Conservation (phyloP, 2,797 vertebrate genomes). For the Brotula barbata region DNA sequence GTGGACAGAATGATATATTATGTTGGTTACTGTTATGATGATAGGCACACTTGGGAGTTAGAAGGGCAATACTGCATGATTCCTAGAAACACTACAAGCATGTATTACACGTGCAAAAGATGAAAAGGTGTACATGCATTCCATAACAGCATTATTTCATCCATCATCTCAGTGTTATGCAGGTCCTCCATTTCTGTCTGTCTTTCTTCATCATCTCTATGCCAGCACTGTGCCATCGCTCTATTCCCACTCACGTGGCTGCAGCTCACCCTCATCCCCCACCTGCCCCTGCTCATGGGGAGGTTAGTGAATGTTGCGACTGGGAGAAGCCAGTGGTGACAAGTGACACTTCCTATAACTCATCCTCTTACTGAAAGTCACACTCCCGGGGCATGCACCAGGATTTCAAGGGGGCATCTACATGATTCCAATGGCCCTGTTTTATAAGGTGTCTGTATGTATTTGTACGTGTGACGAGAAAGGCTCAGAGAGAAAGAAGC, state of each 20-base stretch:
- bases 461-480: slow-evolving; percentile 11
- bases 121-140: neutral
- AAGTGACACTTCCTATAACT: slow-evolving; percentile 76
- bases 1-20: neutral
- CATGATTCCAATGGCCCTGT: slow-evolving; percentile 38
- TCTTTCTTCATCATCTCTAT: neutral
- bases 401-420: slow-evolving; percentile 18
- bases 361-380: slow-evolving; percentile 46
- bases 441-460: slow-evolving; percentile 43
- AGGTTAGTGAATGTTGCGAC: slow-evolving; percentile 47
- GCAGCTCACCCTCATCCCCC: neutral
- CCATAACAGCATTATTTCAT: neutral
- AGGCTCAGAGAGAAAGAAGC: slow-evolving; percentile 25
- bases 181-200: neutral
- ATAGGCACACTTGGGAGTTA: neutral
- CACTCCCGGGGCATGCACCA: neutral
- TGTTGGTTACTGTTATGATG: neutral
- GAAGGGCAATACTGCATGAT: neutral
- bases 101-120: neutral
- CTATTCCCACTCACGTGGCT: neutral
- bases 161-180: neutral
- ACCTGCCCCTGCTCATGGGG: slow-evolving; percentile 33
- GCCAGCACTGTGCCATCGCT: neutral
- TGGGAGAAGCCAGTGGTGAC: slow-evolving; percentile 63
- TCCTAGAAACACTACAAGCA: neutral